These are phyloP conservation scores for Ochropleura leucogaster DNA, from an alignment of 2,888 invertebrate genomes.

Conservation along the genomic window DNA sequence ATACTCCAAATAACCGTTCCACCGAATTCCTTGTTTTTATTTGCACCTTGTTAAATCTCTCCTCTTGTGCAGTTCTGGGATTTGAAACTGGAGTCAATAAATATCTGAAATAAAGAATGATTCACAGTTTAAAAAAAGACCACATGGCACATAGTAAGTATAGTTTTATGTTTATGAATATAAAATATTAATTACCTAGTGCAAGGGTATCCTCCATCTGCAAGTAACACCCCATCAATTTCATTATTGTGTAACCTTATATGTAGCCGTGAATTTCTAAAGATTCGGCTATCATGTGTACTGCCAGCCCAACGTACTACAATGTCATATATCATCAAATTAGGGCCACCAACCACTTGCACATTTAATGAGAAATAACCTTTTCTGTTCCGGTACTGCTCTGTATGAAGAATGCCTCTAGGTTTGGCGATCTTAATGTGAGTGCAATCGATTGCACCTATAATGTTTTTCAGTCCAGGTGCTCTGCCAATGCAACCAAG, in stretches of 20 bases:
- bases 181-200: no score
- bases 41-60: conserved; percentile 10
- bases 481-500: not conserved
- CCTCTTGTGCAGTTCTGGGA: conserved; percentile 5
- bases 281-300: conserved; percentile 8
- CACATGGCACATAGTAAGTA: conserved; percentile 7
- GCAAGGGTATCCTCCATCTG: no score
- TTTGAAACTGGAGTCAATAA: conserved; percentile 8
- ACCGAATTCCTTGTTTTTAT: conserved; percentile 9
- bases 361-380: conserved; percentile 1
- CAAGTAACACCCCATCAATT: no score
- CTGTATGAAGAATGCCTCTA: conserved; percentile 6
- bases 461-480: no score
- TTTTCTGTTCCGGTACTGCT: conserved; percentile 5
- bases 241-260: no score
- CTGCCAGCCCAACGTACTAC: conserved; percentile 14
- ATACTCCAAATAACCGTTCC: conserved; percentile 3
- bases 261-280: not conserved
- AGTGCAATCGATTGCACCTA: not conserved
- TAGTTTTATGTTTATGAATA: no score
- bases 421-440: conserved; percentile 4
- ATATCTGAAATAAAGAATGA: conserved; percentile 7
- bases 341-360: no score
- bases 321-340: no score
- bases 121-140: not conserved